phyloP scores from a whole-genome alignment of 2,113 vertebrate genomes.

The Bothrops jararaca region DNA sequence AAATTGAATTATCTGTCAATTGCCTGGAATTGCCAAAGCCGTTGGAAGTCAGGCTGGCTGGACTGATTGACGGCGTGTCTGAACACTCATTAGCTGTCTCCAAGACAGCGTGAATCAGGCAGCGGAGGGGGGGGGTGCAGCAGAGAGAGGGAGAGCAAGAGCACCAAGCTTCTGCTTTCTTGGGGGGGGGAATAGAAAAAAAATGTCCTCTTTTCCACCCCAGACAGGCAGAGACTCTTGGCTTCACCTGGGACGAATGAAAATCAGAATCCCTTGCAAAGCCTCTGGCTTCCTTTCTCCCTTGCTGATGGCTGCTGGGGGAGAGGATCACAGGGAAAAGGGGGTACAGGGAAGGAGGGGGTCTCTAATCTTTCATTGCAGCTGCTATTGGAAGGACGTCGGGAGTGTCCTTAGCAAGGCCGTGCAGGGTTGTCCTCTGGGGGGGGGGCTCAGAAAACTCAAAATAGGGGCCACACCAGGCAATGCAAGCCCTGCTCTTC shows the following conservation, averaged over 20 bases:
- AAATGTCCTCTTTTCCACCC: neutral
- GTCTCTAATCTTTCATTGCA: too few relatives aligned
- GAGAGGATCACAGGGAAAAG: neutral
- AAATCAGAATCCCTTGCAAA: neutral
- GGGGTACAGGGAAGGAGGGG: neutral
- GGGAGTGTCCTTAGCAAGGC: too few relatives aligned
- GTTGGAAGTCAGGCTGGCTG: fast-evolving
- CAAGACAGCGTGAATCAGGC: neutral
- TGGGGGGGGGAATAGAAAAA: neutral
- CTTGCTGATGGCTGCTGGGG: neutral
- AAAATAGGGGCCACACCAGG: too few relatives aligned
- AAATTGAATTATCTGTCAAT: neutral
- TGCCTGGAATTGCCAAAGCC: too few relatives aligned
- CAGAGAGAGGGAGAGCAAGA: too few relatives aligned
- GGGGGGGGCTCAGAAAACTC: too few relatives aligned
- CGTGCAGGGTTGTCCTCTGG: too few relatives aligned
- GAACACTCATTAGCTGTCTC: neutral
- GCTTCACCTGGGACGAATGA: neutral
- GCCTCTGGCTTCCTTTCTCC: too few relatives aligned
- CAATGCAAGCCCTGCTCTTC: too few relatives aligned
- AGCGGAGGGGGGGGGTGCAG: neutral
- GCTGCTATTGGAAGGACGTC: too few relatives aligned
- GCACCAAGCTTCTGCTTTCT: fast-evolving
- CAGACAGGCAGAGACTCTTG: neutral
- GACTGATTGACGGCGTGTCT: conserved; percentile 8